phyloP scores from a whole-genome alignment of 2,113 vertebrate genomes.

The Trogon surrucura region DNA sequence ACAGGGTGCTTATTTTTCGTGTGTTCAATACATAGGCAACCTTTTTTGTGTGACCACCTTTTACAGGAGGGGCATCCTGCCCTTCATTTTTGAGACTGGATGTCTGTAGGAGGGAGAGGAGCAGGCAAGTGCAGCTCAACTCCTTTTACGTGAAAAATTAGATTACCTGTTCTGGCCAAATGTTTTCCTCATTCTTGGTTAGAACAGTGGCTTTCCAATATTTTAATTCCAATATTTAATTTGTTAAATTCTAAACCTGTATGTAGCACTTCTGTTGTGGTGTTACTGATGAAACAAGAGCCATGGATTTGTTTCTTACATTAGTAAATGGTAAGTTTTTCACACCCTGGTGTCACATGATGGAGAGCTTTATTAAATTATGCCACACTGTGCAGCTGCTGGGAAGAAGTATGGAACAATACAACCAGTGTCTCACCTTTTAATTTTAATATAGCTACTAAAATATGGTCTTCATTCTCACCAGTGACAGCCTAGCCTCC shows the following conservation, averaged over 20 bases:
- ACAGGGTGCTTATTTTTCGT: accelerated
- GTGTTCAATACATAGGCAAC: background rate
- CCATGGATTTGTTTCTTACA: background rate
- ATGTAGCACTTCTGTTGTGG: background rate
- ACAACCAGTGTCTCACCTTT: background rate
- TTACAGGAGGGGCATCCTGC: background rate
- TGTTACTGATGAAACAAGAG: background rate
- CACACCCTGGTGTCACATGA: background rate
- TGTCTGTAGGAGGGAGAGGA: accelerated
- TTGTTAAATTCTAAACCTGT: background rate
- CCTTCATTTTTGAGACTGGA: background rate
- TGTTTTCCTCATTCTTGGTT: background rate
- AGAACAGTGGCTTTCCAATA: background rate
- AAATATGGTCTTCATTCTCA: background rate
- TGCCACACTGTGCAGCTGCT: background rate
- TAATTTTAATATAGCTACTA: background rate
- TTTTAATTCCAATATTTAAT: background rate
- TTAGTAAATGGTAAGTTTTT: background rate
- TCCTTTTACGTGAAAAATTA: background rate
- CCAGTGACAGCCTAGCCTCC: background rate
- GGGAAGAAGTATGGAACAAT: background rate
- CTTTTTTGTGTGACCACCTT: background rate
- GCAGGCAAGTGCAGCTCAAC: background rate
- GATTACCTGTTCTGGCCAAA: background rate
- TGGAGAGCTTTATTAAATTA: background rate